A percentile compares a stretch with the other conserved stretches of the same genome.
Conservation (phyloP, 2,888 invertebrate genomes). For the Heteromyza rotundicornis region DNA sequence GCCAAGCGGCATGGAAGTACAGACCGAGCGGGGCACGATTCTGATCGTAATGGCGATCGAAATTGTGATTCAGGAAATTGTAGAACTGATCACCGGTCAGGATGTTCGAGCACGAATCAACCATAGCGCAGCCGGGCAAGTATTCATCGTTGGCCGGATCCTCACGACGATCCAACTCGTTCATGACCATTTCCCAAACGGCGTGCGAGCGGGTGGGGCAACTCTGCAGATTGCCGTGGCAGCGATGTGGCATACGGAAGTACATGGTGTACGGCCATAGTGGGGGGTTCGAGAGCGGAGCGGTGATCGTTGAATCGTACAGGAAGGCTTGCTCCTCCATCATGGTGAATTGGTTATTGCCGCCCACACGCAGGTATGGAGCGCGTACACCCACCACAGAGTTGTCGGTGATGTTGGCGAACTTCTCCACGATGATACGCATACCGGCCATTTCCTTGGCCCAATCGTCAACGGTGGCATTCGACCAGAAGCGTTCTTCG, state of each 20-base stretch:
- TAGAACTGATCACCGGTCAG: constrained; percentile 92
- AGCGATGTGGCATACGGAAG: constrained; percentile 94
- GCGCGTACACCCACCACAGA: constrained; percentile 90
- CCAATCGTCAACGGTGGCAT: constrained; percentile 91
- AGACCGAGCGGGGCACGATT: constrained; percentile 88
- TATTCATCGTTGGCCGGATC: constrained; percentile 89
- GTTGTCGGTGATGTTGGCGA: constrained; percentile 87
- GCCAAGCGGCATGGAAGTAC: constrained; percentile 93
- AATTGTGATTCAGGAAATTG: constrained; percentile 92
- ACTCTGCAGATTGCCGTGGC: constrained; percentile 89
- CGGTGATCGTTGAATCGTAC: constrained; percentile 94
- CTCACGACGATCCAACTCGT: constrained; percentile 89
- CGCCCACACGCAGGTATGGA: constrained; percentile 89
- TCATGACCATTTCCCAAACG: constrained; percentile 97
- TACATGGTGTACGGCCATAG: constrained; percentile 99
- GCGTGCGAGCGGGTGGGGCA: constrained; percentile 92
- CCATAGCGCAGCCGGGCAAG: constrained; percentile 91
- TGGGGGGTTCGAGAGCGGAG: constrained; percentile 87
- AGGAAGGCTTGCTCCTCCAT: constrained; percentile 95
- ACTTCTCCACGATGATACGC: constrained; percentile 89
- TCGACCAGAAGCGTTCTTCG: constrained; percentile 91
- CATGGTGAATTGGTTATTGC: constrained; percentile 96
- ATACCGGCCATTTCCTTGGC: constrained; percentile 95
- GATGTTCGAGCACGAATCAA: constrained; percentile 93
- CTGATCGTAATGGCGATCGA: constrained; percentile 89